Evolutionary conservation across 2,113 vertebrate species (phyloP).

Genomic region (Dicerorhinus sumatrensis): DNA sequence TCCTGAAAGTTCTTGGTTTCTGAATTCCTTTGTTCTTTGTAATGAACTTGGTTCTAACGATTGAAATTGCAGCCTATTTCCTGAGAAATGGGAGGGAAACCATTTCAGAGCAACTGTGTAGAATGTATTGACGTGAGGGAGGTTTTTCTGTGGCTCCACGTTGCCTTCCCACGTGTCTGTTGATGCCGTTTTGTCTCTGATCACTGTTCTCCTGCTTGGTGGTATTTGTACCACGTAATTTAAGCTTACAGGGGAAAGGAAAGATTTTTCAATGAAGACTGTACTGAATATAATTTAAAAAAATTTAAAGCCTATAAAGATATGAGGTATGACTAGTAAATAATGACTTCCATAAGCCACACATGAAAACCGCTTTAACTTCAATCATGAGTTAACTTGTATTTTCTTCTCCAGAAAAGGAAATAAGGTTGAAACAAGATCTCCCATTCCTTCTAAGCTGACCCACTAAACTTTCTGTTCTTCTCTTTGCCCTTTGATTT

Average conservation of each 20-base stretch:
- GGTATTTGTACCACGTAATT: neutral
- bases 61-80: neutral
- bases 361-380: conserved; percentile 17
- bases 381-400: neutral
- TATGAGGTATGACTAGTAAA: neutral
- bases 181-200: neutral
- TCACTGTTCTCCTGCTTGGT: neutral
- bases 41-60: neutral
- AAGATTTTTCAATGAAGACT: neutral
- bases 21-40: conserved; percentile 20
- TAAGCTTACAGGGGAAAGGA: neutral
- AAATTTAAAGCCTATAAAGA: neutral
- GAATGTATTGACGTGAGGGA: neutral
- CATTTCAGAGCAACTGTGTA: neutral
- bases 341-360: neutral
- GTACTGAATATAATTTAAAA: neutral
- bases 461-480: neutral
- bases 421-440: neutral
- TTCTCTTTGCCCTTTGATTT: conserved; percentile 13
- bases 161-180: neutral
- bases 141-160: neutral
- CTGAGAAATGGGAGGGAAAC: neutral
- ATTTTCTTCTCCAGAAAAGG: conserved; percentile 30
- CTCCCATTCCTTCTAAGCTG: neutral
- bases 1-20: conserved; percentile 17